Percentiles rank a stretch among this genome's conserved stretches.
phyloP scores from a whole-genome alignment of 1,140 invertebrate genomes.

The Caenorhabditis inopinata region DNA sequence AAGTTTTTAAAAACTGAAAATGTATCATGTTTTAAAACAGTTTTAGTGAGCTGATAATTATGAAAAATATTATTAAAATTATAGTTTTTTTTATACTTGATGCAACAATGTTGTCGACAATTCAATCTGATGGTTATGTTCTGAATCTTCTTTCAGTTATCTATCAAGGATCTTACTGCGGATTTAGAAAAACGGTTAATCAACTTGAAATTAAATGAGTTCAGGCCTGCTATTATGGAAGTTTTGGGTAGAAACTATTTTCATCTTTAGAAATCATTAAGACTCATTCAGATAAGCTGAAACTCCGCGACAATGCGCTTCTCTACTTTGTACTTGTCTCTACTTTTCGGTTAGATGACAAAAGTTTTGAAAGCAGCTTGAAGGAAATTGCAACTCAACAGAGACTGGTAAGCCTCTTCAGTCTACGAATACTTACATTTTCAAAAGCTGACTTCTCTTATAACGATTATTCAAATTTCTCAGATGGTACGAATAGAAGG shows the following conservation, averaged over 20 bases:
- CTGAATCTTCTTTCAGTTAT: no score
- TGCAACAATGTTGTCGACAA: no score
- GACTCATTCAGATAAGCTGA: not conserved
- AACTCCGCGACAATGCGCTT: not conserved
- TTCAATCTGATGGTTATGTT: no score
- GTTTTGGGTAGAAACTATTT: not conserved
- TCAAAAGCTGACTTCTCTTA: no score
- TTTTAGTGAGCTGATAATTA: no score
- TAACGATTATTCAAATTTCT: not conserved
- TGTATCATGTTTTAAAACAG: no score
- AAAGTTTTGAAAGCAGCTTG: not conserved
- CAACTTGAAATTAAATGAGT: not conserved
- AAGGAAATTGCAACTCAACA: not conserved
- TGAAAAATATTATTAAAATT: no score
- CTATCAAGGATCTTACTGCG: not conserved
- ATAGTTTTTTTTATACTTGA: no score
- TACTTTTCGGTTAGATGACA: not conserved
- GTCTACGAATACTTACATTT: no score
- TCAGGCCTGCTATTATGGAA: not conserved
- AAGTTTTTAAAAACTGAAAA: no score
- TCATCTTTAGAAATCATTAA: no score
- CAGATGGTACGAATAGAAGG: not conserved
- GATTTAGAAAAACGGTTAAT: not conserved
- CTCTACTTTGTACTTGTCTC: not conserved
- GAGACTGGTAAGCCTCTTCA: not conserved